phyloP scores from a whole-genome alignment of 2,797 vertebrate species.

The Mus caroli region DNA sequence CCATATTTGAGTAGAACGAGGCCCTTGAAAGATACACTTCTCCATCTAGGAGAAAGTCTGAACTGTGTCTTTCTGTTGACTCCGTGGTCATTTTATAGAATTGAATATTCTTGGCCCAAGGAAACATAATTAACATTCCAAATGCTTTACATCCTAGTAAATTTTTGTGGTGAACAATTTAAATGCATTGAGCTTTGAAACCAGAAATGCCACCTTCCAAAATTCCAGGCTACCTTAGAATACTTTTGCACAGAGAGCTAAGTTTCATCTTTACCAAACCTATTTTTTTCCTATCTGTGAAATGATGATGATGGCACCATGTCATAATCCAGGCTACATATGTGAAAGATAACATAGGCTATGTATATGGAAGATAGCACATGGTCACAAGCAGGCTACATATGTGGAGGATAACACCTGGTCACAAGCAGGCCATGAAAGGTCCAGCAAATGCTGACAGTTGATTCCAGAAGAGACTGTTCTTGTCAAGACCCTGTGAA shows the following conservation, averaged over 20 bases:
- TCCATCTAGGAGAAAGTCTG: neutral
- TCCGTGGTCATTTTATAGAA: neutral
- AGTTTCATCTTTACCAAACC: neutral
- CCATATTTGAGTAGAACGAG: conserved; percentile 18
- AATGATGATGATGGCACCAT: neutral
- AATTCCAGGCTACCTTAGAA: neutral
- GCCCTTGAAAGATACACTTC: conserved; percentile 52
- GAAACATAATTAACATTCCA: conserved; percentile 51
- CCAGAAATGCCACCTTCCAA: neutral
- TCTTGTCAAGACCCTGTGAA: neutral
- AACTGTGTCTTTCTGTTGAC: neutral
- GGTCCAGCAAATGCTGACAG: neutral
- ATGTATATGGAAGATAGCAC: neutral
- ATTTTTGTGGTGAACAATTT: conserved; percentile 23
- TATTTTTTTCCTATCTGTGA: neutral
- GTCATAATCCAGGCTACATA: neutral
- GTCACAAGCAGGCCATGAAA: neutral
- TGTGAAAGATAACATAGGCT: neutral
- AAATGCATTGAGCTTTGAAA: neutral
- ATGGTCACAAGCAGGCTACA: neutral
- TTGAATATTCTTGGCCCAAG: conserved; percentile 47
- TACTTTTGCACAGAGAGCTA: neutral
- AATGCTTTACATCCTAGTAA: conserved; percentile 44
- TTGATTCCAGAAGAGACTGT: conserved; percentile 13
- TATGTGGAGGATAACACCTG: neutral